These are phyloP conservation scores for Danio tinwini DNA, from an alignment of 2,797 vertebrate genomes.

Conservation along the genomic window DNA sequence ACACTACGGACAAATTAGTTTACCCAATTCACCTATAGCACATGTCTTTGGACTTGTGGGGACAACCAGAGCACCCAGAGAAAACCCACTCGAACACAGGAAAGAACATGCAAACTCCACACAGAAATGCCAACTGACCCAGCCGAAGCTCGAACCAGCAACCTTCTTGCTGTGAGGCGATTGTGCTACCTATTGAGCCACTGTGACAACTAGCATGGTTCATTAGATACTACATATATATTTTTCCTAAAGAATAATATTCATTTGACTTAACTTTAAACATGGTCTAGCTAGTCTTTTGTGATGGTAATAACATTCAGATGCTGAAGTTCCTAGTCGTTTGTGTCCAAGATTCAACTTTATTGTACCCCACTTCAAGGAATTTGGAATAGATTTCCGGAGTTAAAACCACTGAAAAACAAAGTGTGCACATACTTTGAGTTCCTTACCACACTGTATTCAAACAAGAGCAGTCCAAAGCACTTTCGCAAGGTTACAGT, in stretches of 20 bases:
- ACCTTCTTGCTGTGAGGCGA: no score
- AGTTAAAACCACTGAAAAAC: constrained; percentile 39
- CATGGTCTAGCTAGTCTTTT: constrained; percentile 1
- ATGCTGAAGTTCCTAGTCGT: not conserved
- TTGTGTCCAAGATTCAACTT: constrained; percentile 7
- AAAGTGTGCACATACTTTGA: constrained; percentile 37
- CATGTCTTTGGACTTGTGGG: no score
- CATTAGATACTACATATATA: not conserved
- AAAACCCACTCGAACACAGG: no score
- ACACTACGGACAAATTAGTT: no score
- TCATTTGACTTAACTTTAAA: not conserved
- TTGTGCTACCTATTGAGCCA: no score
- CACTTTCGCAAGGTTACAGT: constrained; percentile 41
- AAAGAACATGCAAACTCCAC: no score
- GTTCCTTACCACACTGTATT: constrained; percentile 36
- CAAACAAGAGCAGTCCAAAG: constrained; percentile 27
- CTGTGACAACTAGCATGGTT: not conserved
- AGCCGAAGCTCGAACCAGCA: no score
- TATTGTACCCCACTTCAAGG: constrained; percentile 37
- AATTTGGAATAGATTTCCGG: constrained; percentile 40
- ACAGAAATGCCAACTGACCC: no score
- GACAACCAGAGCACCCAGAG: no score
- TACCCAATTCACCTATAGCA: no score
- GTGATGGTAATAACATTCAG: constrained; percentile 21
- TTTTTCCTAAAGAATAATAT: not conserved